Conservation (phyloP, 2,797 vertebrate species). For the Pyrocephalus nanus region DNA sequence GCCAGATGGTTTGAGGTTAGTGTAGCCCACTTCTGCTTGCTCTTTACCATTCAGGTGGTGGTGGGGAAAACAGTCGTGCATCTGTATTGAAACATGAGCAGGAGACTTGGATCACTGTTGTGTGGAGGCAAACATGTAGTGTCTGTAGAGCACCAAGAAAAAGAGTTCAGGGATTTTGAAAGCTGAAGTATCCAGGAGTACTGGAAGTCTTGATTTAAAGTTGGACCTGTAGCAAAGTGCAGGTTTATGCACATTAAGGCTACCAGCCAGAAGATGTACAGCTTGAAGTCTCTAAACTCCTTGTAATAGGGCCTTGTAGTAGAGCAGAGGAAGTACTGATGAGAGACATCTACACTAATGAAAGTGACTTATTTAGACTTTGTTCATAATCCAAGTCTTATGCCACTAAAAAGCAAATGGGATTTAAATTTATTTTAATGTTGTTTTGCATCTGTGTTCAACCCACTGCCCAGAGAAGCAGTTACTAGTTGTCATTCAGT, state of each 20-base stretch:
- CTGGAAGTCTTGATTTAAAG: not conserved
- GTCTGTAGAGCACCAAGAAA: not conserved
- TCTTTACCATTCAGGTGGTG: not conserved
- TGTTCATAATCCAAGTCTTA: not conserved
- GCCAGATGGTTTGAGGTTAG: not conserved
- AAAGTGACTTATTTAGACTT: not conserved
- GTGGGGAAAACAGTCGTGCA: not conserved
- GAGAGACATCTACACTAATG: not conserved
- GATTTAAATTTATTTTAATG: not conserved
- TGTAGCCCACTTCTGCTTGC: not conserved
- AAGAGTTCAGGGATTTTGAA: not conserved
- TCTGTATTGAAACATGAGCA: not conserved
- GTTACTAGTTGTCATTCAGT: not conserved
- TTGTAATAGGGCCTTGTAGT: not conserved
- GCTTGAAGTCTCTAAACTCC: not conserved
- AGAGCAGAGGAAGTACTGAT: not conserved
- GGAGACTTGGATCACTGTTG: not conserved
- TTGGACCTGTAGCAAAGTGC: not conserved
- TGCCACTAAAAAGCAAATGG: not conserved
- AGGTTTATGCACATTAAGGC: not conserved
- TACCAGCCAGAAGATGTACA: not conserved
- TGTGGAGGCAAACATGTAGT: fast-evolving
- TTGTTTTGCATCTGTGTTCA: not conserved
- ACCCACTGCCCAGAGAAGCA: not conserved
- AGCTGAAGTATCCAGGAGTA: not conserved